phyloP scores from a whole-genome alignment of 1,140 invertebrate genomes.

The Pristionchus pacificus region DNA sequence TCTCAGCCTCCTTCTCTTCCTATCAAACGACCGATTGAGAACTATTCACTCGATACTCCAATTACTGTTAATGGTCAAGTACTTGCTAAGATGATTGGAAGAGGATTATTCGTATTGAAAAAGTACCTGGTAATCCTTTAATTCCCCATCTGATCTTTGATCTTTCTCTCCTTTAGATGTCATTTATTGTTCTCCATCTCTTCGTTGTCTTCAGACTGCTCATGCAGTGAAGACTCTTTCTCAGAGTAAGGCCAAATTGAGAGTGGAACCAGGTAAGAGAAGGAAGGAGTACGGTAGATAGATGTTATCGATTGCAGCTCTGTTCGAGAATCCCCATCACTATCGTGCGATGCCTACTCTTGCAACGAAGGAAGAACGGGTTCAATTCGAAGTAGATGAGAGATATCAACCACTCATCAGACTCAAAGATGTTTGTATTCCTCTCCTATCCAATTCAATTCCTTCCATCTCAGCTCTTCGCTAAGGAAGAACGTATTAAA shows the following conservation, averaged over 20 bases:
- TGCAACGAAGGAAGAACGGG: slow-evolving; percentile 12
- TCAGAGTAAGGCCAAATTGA: slow-evolving; percentile 8
- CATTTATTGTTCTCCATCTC: slow-evolving; percentile 78
- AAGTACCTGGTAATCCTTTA: slow-evolving; percentile 22
- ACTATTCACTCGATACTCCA: slow-evolving; percentile 77
- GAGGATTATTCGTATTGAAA: slow-evolving; percentile 13
- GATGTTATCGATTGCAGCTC: slow-evolving; percentile 61
- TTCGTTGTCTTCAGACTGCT: slow-evolving; percentile 83
- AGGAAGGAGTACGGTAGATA: not conserved
- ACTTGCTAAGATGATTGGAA: slow-evolving; percentile 33
- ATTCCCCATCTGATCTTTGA: not conserved
- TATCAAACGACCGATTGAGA: slow-evolving; percentile 61
- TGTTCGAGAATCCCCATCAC: slow-evolving; percentile 75
- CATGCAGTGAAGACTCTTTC: slow-evolving; percentile 5
- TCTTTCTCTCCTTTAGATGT: slow-evolving; percentile 61
- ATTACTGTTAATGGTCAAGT: slow-evolving; percentile 71
- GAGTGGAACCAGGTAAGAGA: not conserved
- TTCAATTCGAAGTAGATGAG: slow-evolving; percentile 25
- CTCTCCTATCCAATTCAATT: not conserved
- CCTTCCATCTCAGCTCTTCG: slow-evolving; percentile 8
- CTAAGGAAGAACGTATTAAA: slow-evolving; percentile 15
- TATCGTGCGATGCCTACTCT: slow-evolving; percentile 27
- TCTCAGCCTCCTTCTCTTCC: slow-evolving; percentile 59
- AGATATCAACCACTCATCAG: slow-evolving; percentile 24
- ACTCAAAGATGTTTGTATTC: slow-evolving; percentile 14